Base-by-base conservation (phyloP, 2,888 invertebrate species). In the Tenthredo scrophulariae region DNA sequence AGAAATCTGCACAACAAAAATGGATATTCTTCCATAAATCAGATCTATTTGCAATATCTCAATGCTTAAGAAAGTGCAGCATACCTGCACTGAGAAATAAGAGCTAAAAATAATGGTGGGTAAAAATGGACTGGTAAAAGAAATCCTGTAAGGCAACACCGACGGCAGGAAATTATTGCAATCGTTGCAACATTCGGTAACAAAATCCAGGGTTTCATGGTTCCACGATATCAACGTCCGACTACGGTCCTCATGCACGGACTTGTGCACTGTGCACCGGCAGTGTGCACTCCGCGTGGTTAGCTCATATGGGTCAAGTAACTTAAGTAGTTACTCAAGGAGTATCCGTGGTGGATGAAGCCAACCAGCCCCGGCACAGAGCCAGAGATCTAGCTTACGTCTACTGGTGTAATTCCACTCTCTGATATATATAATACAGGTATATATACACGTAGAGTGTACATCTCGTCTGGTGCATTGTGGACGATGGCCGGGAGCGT, bases 261-360 rank as follows among this genome's bases (percentile, higher is more conserved):
- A 4, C 54, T 50, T 50, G 37, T 54, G 54, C 54, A 74, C 13
- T 26, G 26, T 74, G 54, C 75, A 77, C 15, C 18, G 79, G 37
- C 80, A 83, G 70, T 67, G 83, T 67, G 62, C 80, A 62, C 83
- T 46, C 70, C 50, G 83, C 83, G 65, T 86, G 85, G 85, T 86
- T 86, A 84, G 87, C 89, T 89, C 85, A 88, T 90, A 62, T 89
- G 86, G 89, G 89, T 90, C 90, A 88, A 87, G 90, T 90, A 89
- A 89, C 84, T 88, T 88, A 87, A 89, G 89, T 87, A 88, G 89
- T 86, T 86, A 86, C 86, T 87, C 88, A 89, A 89, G 88, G 87
- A 89, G 83, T 83, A 83, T 83, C 46, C 83, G 83, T 26, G 83
- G 83, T 83, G 83, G 46, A 70, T 65, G 37, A 80, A 80, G 65